Base-by-base conservation (phyloP, 2,797 vertebrate genomes). In the Crenuchus spilurus region DNA sequence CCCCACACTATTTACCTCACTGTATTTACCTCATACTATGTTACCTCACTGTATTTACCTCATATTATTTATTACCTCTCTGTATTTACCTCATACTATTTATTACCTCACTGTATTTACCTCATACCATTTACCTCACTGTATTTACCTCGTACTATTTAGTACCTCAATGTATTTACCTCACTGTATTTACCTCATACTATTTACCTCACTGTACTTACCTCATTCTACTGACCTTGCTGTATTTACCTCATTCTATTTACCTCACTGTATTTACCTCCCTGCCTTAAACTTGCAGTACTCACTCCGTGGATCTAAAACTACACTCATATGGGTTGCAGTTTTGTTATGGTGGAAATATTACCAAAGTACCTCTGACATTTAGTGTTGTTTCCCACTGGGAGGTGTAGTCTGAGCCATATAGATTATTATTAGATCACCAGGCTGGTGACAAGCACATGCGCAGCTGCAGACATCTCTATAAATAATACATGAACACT, bases 341-440 rank as follows among this genome's bases (percentile, higher is more conserved):
- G 16, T 13, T 1, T 18, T 46, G 39, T 16, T 16, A 65, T 16
- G 1, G 55, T 16, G 14, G 28, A n/a, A 57, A 18, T 55, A 26
- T 26, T 24, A 24, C 5, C 4, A 14, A 9, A 37, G 60, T 46
- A 52, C 86, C 82, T 54, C 63, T 91, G 90, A 90, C 88, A 87
- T 90, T 86, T 90, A 89, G 18, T 84, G 82, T 79, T 74, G 85
- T 84, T 62, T 79, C 77, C 63, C 49, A 72, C 16, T 22, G 77
- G 87, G 85, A 82, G 82, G 77, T 80, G 86, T 65, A 69, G 77
- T 65, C 74, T 49, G 79, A 81, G 85, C 85, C 83, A 44, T 55
- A 14, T 4, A 54, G 70, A 9, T 72, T 75, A 82, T 79, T 76
- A 71, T 77, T 82, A 82, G 80, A 64, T 44, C 55, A 49, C 65